Evolutionary conservation across 1,140 invertebrate species (phyloP), one percentile per base, ranked within the genome.

Genomic region (Rhagoletis pomonella): DNA sequence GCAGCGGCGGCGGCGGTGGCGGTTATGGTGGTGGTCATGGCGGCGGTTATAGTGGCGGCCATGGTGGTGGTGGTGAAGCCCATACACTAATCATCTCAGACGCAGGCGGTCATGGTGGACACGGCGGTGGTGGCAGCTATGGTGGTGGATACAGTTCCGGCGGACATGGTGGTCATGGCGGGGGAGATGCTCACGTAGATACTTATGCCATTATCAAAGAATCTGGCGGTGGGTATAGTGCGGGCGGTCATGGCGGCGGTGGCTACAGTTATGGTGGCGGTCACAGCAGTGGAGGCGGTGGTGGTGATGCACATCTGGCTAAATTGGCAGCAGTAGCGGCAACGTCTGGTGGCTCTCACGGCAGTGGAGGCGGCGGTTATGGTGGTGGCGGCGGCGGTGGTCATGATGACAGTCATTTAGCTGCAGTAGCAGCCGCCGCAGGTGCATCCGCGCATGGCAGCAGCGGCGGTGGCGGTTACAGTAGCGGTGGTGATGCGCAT

Each of bases 291-390:
- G 90, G 89, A 4, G 88, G 87, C 9, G 73, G 88, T 7, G 89
- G 88, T 73, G 90, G 89, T 44, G 86, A 47, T 17, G 86, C 88
- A 62, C 89, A 87, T 29, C 87, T 90, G 14, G 90, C 90, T 0
- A 88, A 91, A 19, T 90, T 91, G 84, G 90, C 90, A 19, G 90
- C 90, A 0, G 90, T 91, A 69, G 90, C 90, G 17, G 90, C 90
- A 4, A 77, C 47, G 19, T 77, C 90, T 2, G 89, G 89, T 47
- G 65, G 88, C 9, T 90, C 90, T 0, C 89, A 91, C 9, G 87
- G 90, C 29, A 87, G 87, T n/a, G 81, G 88, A 10, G 87, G 90
- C 14, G 73, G 89, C 42, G 73, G 86, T 77, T 73, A 85, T 19
- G 89, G 90, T 29, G 88, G 89, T 47, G 86, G 87, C 39, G 85